A percentile compares a stretch with the other conserved stretches of the same genome.
phyloP scores from a whole-genome alignment of 2,888 invertebrate species.

The Eilema depressum region DNA sequence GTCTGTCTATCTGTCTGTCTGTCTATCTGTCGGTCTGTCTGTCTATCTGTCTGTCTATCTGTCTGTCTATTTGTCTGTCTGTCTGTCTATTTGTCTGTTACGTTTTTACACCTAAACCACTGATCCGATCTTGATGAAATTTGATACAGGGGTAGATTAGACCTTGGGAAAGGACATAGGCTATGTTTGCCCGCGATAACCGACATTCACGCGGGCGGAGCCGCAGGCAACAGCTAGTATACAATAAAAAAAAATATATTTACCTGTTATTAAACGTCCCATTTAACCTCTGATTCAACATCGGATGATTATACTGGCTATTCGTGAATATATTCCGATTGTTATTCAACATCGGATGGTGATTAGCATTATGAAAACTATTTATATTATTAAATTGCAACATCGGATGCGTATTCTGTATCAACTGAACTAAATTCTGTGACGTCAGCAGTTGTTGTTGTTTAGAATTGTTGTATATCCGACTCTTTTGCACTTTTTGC shows the following conservation, averaged over 20 bases:
- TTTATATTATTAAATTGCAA: constrained; percentile 67
- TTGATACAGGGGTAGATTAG: no score
- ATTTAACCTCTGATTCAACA: constrained; percentile 68
- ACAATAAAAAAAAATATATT: constrained; percentile 28
- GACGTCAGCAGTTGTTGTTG: constrained; percentile 57
- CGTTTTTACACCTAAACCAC: no score
- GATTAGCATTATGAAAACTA: constrained; percentile 78
- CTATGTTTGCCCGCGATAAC: no score
- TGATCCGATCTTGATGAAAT: no score
- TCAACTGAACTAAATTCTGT: constrained; percentile 77
- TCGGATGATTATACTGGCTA: constrained; percentile 62
- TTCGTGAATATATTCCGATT: constrained; percentile 60
- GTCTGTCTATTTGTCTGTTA: no score
- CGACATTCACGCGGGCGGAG: no score
- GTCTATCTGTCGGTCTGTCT: no score
- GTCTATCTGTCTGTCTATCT: no score
- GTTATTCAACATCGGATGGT: constrained; percentile 77
- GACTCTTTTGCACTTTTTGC: constrained; percentile 66
- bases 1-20: no score
- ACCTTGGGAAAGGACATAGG: no score
- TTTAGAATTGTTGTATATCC: constrained; percentile 72
- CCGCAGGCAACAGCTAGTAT: not conserved
- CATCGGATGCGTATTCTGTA: constrained; percentile 83
- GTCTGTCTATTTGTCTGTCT: no score
- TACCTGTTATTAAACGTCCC: constrained; percentile 66